Base-by-base conservation (phyloP, 2,113 vertebrate species). In the Alaudala cheleensis region DNA sequence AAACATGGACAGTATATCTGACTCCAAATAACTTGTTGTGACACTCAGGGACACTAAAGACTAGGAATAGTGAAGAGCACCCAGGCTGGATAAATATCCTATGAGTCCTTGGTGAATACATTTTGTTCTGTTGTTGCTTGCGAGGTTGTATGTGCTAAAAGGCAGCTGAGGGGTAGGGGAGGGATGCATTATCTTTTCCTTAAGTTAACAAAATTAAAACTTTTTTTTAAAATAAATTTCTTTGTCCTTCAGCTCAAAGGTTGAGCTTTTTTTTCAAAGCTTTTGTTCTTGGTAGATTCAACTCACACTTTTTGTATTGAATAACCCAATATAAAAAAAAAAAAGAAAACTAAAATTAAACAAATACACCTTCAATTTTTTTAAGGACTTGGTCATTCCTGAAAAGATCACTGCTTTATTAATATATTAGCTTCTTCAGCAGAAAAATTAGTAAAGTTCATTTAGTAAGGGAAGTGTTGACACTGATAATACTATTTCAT, bases 381-480 rank as follows among this genome's bases (percentile, higher is more conserved):
- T 19, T 2, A 86, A 71, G 20, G 34, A 67, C 49, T 73, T 65
- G 42, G 4, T 9, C 8, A n/a, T 69, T 74, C 25, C 33, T 54
- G 33, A 69, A 81, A 89, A 88, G 31, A 86, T 51, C 8, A 70
- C 15, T 61, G 34, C 28, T 92, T 95, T 90, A 85, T 91, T 92
- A 91, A 95, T 92, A 66, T 20, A 86, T 8, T 47, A 81, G 6
- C 70, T 50, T 80, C 34, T 93, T 80, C 81, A 86, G 31, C 37
- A 90, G 31, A 93, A 77, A 70, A 83, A 95, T 81, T 39, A 88
- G 17, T 18, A 62, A 77, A 73, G 90, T 56, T 67, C 12, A 88
- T 87, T 96, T 95, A 81, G 83, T 91, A 95, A 91, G 73, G 31
- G 22, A 18, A 84, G 16, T 76, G 16, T 67, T 83, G 73, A 81